Evolutionary conservation across 1,140 invertebrate genomes (phyloP).

Genomic region (Rhynchophorus ferrugineus): DNA sequence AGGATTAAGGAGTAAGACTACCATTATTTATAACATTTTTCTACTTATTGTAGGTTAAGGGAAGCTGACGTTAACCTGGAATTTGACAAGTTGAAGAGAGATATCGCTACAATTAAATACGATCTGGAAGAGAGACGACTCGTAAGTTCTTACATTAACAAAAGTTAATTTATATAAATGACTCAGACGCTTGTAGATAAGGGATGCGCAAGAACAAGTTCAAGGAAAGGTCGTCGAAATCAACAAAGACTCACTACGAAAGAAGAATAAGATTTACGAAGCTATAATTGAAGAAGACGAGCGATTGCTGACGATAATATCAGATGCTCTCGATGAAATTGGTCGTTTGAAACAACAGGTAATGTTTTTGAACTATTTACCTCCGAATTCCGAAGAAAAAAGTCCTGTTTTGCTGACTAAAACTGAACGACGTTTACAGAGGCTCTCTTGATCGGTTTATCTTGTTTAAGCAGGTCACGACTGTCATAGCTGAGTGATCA

Average conservation of each 20-base stretch:
- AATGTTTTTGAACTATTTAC: no score
- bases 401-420: no score
- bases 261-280: conserved; percentile 7
- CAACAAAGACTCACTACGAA: background rate
- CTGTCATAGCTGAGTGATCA: no score
- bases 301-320: background rate
- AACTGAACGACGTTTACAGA: no score
- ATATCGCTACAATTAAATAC: conserved; percentile 15
- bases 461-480: no score
- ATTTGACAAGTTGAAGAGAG: conserved; percentile 21
- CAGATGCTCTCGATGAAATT: conserved; percentile 17
- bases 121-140: conserved; percentile 17
- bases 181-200: background rate
- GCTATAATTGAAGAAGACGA: conserved; percentile 12
- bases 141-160: conserved; percentile 2
- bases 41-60: conserved; percentile 10
- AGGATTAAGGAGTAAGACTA: no score
- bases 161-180: background rate
- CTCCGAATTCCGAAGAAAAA: no score
- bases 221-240: background rate
- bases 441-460: no score
- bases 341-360: conserved; percentile 16
- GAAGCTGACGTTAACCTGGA: conserved; percentile 21
- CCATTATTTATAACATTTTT: no score
- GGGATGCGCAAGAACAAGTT: conserved; percentile 3